Percentiles rank a stretch among this genome's conserved stretches.
These are phyloP conservation scores for Lithobius niger DNA, from an alignment of 1,140 invertebrate genomes.

Conservation along the genomic window DNA sequence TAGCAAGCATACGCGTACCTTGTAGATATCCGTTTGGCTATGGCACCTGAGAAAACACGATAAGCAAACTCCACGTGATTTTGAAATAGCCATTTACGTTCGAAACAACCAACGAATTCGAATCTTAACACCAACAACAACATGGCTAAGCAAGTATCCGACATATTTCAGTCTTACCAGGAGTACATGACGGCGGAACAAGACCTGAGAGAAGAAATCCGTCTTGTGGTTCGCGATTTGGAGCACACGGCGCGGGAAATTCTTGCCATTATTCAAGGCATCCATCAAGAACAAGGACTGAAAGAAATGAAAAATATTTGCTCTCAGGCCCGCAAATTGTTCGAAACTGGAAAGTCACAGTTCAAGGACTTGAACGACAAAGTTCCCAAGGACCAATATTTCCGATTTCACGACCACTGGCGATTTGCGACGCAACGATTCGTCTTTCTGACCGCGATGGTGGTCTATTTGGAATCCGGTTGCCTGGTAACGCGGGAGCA, in stretches of 20 bases:
- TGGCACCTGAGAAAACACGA: no score
- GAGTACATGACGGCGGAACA: slow-evolving; percentile 47
- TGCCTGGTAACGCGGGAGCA: slow-evolving; percentile 54
- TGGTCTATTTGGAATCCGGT: slow-evolving; percentile 63
- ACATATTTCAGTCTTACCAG: slow-evolving; percentile 48
- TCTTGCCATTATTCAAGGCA: slow-evolving; percentile 50
- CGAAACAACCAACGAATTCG: no score
- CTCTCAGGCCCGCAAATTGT: slow-evolving; percentile 38
- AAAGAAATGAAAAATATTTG: slow-evolving; percentile 45
- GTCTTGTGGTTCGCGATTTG: slow-evolving; percentile 47
- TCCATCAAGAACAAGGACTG: slow-evolving; percentile 45
- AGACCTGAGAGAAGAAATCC: slow-evolving; percentile 52
- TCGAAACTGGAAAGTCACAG: slow-evolving; percentile 40
- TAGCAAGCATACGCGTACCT: no score
- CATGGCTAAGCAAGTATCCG: slow-evolving; percentile 21
- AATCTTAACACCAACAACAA: no score
- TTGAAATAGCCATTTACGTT: no score
- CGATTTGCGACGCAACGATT: slow-evolving; percentile 62
- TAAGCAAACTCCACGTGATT: no score
- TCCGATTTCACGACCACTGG: slow-evolving; percentile 78
- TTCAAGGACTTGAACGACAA: slow-evolving; percentile 43
- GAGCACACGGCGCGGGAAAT: slow-evolving; percentile 53
- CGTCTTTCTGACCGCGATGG: slow-evolving; percentile 58
- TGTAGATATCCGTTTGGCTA: no score
- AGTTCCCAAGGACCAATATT: slow-evolving; percentile 52